Evolutionary conservation across 1,140 invertebrate genomes (phyloP).

Genomic region (Cydia amplana): DNA sequence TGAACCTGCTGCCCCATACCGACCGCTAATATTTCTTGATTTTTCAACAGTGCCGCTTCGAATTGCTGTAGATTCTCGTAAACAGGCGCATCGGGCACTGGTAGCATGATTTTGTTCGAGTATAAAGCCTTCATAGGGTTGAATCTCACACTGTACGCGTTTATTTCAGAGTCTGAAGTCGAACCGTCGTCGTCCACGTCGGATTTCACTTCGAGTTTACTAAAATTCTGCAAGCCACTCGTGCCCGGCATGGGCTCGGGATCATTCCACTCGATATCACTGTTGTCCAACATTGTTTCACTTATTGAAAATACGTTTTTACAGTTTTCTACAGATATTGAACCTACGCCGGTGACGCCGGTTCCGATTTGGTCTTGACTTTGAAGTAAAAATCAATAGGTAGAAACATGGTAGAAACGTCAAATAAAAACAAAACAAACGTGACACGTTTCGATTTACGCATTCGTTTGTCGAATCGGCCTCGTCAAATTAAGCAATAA

Average conservation of each 20-base stretch:
- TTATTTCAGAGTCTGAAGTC: slow-evolving; percentile 81
- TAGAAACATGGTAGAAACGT: slow-evolving; percentile 17
- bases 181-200: slow-evolving; percentile 35
- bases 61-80: slow-evolving; percentile 84
- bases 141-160: slow-evolving; percentile 83
- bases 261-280: slow-evolving; percentile 48
- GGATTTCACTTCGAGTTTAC: slow-evolving; percentile 11
- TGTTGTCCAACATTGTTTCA: slow-evolving; percentile 48
- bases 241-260: slow-evolving; percentile 14
- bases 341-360: background rate
- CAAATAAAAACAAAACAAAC: slow-evolving; percentile 6
- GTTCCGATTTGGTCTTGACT: background rate
- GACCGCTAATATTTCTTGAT: slow-evolving; percentile 50
- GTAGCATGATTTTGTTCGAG: slow-evolving; percentile 78
- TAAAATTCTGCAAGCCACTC: background rate
- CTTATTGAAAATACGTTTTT: slow-evolving; percentile 15
- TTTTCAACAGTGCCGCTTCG: slow-evolving; percentile 65
- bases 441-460: background rate
- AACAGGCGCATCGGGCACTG: slow-evolving; percentile 77
- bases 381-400: slow-evolving; percentile 17
- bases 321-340: background rate
- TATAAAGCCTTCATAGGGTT: slow-evolving; percentile 85
- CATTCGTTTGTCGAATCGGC: background rate
- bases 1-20: slow-evolving; percentile 52
- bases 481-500: background rate